phyloP scores from a whole-genome alignment of 1,140 invertebrate species.

The Drosophila persimilis region DNA sequence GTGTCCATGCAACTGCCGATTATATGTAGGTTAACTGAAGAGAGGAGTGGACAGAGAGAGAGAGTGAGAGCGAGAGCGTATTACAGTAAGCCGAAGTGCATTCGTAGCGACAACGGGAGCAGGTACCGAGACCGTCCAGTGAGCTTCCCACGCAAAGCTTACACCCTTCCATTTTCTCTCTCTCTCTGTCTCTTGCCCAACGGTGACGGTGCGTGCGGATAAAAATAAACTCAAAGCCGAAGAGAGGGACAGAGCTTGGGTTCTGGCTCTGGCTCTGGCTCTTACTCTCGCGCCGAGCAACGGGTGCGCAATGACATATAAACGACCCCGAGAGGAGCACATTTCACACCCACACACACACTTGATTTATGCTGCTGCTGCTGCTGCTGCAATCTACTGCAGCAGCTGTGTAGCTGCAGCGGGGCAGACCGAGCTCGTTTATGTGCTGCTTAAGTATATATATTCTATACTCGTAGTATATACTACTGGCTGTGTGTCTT shows the following conservation, averaged over 20 bases:
- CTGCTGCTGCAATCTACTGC: slow-evolving; percentile 8
- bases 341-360: slow-evolving; percentile 2
- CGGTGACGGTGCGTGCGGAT: background rate
- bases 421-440: background rate
- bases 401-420: slow-evolving; percentile 22
- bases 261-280: background rate
- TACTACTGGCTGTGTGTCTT: slow-evolving; percentile 23
- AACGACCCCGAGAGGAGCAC: slow-evolving; percentile 21
- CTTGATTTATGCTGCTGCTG: slow-evolving; percentile 11
- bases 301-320: slow-evolving; percentile 55
- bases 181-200: background rate
- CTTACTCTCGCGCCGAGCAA: slow-evolving; percentile 12
- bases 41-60: background rate
- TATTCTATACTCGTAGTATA: background rate
- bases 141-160: slow-evolving; percentile 9
- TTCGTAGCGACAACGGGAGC: slow-evolving; percentile 42
- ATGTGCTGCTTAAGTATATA: background rate
- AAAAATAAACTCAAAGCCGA: no score
- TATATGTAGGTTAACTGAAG: slow-evolving; percentile 10
- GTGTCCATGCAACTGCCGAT: no score
- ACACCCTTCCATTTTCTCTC: slow-evolving; percentile 5
- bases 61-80: background rate
- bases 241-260: background rate
- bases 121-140: slow-evolving; percentile 1
- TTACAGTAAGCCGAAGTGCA: slow-evolving; percentile 18